phyloP scores from a whole-genome alignment of 1,140 invertebrate species.

The Aphidius ervi region DNA sequence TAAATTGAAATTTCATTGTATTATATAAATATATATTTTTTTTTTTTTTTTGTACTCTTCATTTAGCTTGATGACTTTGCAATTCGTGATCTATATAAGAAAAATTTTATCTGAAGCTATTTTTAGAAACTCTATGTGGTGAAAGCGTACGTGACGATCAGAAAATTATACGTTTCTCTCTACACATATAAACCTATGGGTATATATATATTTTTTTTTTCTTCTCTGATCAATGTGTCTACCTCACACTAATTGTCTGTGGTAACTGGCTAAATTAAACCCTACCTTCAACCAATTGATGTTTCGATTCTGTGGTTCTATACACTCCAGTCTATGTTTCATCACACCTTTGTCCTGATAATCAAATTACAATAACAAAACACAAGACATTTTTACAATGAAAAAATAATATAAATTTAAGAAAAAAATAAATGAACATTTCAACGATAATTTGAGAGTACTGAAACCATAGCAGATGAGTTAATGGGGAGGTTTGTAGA shows the following conservation, averaged over 20 bases:
- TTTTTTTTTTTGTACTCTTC: no score
- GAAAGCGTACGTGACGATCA: slow-evolving; percentile 14
- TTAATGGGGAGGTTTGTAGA: not conserved
- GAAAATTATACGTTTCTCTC: slow-evolving; percentile 12
- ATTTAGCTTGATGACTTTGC: no score
- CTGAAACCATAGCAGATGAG: not conserved
- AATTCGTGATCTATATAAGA: no score
- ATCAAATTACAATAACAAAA: no score
- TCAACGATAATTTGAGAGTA: no score
- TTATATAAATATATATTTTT: no score
- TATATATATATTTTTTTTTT: not conserved
- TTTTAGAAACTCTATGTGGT: slow-evolving; percentile 12
- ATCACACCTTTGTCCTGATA: no score
- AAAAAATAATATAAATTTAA: no score
- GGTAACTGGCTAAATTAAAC: slow-evolving; percentile 21
- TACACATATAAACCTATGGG: not conserved
- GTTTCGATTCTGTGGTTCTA: slow-evolving; percentile 3
- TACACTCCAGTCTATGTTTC: not conserved
- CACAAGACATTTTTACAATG: no score
- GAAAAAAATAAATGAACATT: no score
- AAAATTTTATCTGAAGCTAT: no score
- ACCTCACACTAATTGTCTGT: slow-evolving; percentile 19
- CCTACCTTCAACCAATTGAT: slow-evolving; percentile 13
- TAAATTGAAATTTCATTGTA: no score
- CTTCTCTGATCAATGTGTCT: not conserved